Conservation (phyloP, 2,113 vertebrate species). For the Pseudorasbora parva region DNA sequence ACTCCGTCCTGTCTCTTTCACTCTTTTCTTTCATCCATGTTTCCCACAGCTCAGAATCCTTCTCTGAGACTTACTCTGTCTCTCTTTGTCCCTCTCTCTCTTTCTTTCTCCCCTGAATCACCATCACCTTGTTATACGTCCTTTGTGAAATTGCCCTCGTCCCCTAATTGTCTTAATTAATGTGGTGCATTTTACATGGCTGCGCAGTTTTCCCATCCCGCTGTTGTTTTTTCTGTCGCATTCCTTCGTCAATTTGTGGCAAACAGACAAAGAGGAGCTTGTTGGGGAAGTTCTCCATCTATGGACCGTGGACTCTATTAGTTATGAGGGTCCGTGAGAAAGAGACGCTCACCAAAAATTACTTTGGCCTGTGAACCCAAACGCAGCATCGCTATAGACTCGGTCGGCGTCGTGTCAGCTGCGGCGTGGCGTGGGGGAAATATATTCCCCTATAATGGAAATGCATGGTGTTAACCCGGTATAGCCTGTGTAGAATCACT, state of each 20-base stretch:
- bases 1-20: background rate
- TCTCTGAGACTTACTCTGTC: background rate
- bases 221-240: conserved; percentile 60
- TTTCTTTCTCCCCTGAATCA: conserved; percentile 32
- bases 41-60: conserved; percentile 31
- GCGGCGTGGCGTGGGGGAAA: too few relatives aligned
- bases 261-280: conserved; percentile 83
- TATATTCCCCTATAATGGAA: too few relatives aligned
- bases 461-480: too few relatives aligned
- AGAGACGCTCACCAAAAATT: conserved; percentile 25
- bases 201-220: conserved; percentile 61
- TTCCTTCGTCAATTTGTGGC: conserved; percentile 78
- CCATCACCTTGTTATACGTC: conserved; percentile 56
- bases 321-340: conserved; percentile 53
- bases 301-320: conserved; percentile 72
- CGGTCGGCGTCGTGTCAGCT: too few relatives aligned
- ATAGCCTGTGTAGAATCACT: too few relatives aligned
- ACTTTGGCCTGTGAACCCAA: background rate
- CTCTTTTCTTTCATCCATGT: background rate
- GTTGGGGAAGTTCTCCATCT: conserved; percentile 81
- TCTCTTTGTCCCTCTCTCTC: background rate
- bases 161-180: conserved; percentile 68
- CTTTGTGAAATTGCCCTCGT: conserved; percentile 65
- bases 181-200: conserved; percentile 57
- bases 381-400: background rate